Conservation (phyloP, 2,888 invertebrate genomes). For the Beris morrisii region DNA sequence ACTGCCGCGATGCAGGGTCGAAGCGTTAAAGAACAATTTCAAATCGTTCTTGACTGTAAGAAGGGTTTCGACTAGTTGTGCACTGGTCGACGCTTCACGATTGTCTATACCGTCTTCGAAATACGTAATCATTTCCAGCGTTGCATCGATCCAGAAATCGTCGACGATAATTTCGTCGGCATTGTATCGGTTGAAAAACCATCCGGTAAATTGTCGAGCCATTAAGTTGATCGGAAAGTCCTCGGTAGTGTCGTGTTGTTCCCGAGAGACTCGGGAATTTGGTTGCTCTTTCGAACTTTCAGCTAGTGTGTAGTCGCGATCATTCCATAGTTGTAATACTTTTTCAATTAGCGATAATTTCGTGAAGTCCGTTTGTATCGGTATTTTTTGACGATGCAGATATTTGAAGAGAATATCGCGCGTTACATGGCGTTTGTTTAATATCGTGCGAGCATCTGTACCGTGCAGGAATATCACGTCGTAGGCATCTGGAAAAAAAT, state of each 20-base stretch:
- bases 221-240: conserved; percentile 55
- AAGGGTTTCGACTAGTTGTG: conserved; percentile 51
- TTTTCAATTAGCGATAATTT: conserved; percentile 58
- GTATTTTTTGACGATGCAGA: conserved; percentile 57
- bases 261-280: not conserved
- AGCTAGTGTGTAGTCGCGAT: not conserved
- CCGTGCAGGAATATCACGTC: conserved; percentile 59
- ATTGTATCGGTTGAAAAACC: conserved; percentile 61
- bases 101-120: conserved; percentile 45
- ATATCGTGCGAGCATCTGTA: conserved; percentile 55
- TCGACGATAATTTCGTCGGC: conserved; percentile 54
- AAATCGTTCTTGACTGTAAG: conserved; percentile 54
- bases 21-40: conserved; percentile 63
- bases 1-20: conserved; percentile 61
- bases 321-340: conserved; percentile 57
- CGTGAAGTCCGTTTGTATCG: conserved; percentile 57
- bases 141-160: conserved; percentile 62
- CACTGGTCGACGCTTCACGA: conserved; percentile 42
- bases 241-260: not conserved
- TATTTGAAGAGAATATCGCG: conserved; percentile 61
- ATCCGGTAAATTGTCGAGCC: conserved; percentile 61
- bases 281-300: not conserved
- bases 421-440: conserved; percentile 60
- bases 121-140: conserved; percentile 44
- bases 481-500: conserved; percentile 58